Evolutionary conservation across 2,888 invertebrate species (phyloP), one percentile per base, ranked within the genome.

Genomic region (Venustoraphidia nigricollis): DNA sequence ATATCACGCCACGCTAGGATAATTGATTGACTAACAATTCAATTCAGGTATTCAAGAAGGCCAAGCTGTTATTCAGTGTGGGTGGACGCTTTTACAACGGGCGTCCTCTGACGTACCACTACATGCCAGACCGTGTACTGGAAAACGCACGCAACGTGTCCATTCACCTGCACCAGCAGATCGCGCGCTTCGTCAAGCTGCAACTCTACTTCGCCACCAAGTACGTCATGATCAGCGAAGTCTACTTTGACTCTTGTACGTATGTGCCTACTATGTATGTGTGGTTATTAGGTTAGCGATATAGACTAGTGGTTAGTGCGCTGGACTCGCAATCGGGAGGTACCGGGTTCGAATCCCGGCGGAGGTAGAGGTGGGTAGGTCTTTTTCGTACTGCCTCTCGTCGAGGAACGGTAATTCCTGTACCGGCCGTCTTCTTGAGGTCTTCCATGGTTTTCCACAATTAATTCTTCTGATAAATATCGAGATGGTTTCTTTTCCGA

Each of bases 221-320:
- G 48, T 82, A 82, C 82, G 75, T 85, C 58, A 76, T 83, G 72
- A 71, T 85, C 55, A 78, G 81, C 60, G 84, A 85, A 66, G 74
- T 83, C 49, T 66, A 69, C 41, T 77, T 77, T 59, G 72, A 75
- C 54, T 74, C 75, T 53, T 69, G 77, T 76, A 62, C 68, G 66
- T 60, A 41, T 38, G 9, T 13, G 40, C 14, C 37, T 35, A 10
- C n/a, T 48, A 27, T 41, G 35, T 11, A 3, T 36, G 10, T 36
- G 39, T 2, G 27, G 10, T 34, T 46, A 10, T 17, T 17, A 17
- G 17, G n/a, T n/a, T n/a, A n/a, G n/a, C n/a, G n/a, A n/a, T n/a
- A n/a, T n/a, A n/a, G n/a, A n/a, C n/a, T n/a, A n/a, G n/a, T n/a
- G n/a, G n/a, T n/a, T n/a, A n/a, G n/a, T n/a, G n/a, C n/a, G n/a